Evolutionary conservation across 2,888 invertebrate genomes (phyloP), one percentile per base, ranked within the genome.

Genomic region (Drosophila diplacantha): DNA sequence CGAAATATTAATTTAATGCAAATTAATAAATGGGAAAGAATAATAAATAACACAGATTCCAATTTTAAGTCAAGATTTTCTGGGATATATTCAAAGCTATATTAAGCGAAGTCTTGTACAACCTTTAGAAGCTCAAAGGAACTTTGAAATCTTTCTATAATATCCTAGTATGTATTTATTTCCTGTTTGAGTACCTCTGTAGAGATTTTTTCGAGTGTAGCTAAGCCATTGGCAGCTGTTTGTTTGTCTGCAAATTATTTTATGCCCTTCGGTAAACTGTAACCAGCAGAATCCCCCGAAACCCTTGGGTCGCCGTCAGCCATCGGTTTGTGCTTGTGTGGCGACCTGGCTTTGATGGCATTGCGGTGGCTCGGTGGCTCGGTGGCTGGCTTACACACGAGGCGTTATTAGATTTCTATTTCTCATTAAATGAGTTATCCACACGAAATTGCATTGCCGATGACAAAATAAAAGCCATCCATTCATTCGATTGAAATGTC

Each of bases 181-280:
- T 11, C n/a, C 5, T 3, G 3, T 16, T 11, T 18, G 5, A 12
- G 3, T 14, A 18, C 2, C 0, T 11, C 11, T 11, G 2, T 12
- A 6, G 14, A 3, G 14, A 3, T 29, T n/a, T 22, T 47, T 14
- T 16, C 4, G 2, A 49, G 49, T 55, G 49, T 37, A 2, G 20
- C 12, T 29, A 49, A 37, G 26, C 18, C 49, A 55, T 78, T 67
- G 78, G 58, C 66, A 72, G 52, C 73, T 72, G 70, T 67, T 66
- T 80, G 74, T 74, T 59, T 73, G 73, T 73, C 75, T 75, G 79
- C 79, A 81, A 81, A 81, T 75, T 81, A 81, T 72, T 78, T 72
- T 57, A 70, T 72, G 75, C 71, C 75, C 62, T 31, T 50, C 68
- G 59, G 56, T 43, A 56, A 66, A 65, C 70, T 65, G 71, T 74